Percentiles rank a stretch among this genome's conserved stretches.
These are phyloP conservation scores for Aythya fuligula DNA, from an alignment of 2,797 vertebrate genomes.

Conservation along the genomic window DNA sequence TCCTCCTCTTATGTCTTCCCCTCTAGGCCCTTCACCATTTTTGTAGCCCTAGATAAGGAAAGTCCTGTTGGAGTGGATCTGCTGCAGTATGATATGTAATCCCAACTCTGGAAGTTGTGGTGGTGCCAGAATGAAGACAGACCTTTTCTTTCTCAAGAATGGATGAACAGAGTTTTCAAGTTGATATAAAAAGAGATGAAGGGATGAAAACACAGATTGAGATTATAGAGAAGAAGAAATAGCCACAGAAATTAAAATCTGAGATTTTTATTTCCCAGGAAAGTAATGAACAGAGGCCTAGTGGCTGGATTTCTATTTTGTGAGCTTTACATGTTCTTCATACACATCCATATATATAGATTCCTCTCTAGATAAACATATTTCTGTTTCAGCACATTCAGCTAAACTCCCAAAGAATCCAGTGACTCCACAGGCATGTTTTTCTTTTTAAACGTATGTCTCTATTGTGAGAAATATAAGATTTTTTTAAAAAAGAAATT, in stretches of 20 bases:
- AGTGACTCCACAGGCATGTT: neutral
- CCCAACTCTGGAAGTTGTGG: neutral
- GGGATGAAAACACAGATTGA: neutral
- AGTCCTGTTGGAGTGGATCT: neutral
- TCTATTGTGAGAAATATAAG: neutral
- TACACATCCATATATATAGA: neutral
- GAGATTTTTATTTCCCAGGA: neutral
- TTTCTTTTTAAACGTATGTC: neutral
- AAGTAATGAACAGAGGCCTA: neutral
- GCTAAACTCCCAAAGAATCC: neutral
- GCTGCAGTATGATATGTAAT: neutral
- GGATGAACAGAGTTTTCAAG: neutral
- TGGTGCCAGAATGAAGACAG: neutral
- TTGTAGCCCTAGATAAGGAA: too few species aligned
- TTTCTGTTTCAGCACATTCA: neutral
- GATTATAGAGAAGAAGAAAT: neutral
- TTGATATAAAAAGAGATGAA: neutral
- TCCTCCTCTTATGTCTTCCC: too few species aligned
- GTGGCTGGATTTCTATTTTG: neutral
- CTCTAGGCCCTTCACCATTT: too few species aligned
- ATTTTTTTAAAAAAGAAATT: neutral
- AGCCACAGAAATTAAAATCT: neutral
- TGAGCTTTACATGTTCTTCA: neutral
- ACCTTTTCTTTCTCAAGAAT: neutral
- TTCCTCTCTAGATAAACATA: neutral